Base-by-base conservation (phyloP, 1,140 invertebrate species). In the Drosophila parabipectinata region DNA sequence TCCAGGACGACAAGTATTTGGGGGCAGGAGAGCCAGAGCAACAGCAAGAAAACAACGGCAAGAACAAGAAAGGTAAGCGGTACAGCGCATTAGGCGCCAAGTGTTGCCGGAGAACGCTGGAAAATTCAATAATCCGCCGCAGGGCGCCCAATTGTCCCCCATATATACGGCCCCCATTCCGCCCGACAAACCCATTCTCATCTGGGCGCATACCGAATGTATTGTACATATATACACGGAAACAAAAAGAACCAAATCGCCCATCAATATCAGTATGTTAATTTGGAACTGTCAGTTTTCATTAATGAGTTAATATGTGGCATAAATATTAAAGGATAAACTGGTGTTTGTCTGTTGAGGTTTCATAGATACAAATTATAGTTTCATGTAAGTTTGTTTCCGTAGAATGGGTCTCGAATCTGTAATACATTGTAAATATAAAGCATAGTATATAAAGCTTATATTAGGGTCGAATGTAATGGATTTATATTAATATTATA, bases 101-200 rank as follows among this genome's bases (percentile, higher is more conserved):
- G 78, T 82, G 83, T 88, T 72, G 81, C 71, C 74, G 72, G 69
- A 82, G 67, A 75, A 88, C 78, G 83, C 81, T 87, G 82, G 82
- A 87, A 87, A 87, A 87, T 87, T 87, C 82, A 87, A 87, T 87
- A 87, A 87, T 87, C 78, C 82, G 83, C 78, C 83, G 77, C 41
- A 67, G 83, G 71, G 82, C 82, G 64, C 81, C 54, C 73, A 64
- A 69, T 75, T 61, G 61, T 54, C 41, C 44, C 58, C 53, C 56
- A 41, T 53, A 51, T 63, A 26, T 59, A 50, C 58, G 34, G 34
- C 21, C 34, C 34, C 34, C 37, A 24, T 21, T 37, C 26, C 24
- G 45, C 66, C 51, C 26, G 41, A 63, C 5, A 44, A 72, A 28
- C 57, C 57, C 73, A 58, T 32, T 26, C 48, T 44, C 72, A 67